phyloP scores from a whole-genome alignment of 37 sponge, comb jelly and placozoan species.

The Axinella damicornis region DNA sequence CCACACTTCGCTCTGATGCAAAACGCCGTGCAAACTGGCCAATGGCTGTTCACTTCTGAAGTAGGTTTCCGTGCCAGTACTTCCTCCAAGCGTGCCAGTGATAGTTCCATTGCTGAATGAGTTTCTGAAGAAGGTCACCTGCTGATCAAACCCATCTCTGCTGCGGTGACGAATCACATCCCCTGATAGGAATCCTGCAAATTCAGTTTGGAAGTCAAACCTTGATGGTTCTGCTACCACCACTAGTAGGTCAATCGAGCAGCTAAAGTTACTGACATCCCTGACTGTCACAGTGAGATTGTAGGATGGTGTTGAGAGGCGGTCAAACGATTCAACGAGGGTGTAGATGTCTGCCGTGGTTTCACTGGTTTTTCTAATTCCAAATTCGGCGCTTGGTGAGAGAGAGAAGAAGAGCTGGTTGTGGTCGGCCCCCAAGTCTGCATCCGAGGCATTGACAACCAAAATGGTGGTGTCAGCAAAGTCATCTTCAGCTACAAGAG shows the following conservation, averaged over 20 bases:
- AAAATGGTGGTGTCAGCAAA: constrained; percentile 32
- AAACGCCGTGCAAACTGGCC: neutral
- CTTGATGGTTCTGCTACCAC: constrained; percentile 47
- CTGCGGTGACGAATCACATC: neutral
- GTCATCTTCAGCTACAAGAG: constrained; percentile 47
- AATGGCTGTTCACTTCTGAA: neutral
- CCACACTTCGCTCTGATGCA: constrained; percentile 24
- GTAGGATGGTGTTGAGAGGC: constrained; percentile 3
- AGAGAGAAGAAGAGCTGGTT: constrained; percentile 49
- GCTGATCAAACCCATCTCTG: constrained; percentile 14
- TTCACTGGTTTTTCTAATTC: constrained; percentile 39
- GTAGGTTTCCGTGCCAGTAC: neutral
- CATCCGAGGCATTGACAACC: constrained; percentile 61
- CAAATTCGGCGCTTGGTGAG: constrained; percentile 9
- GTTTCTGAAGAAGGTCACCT: constrained; percentile 34
- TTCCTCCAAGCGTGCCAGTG: constrained; percentile 15
- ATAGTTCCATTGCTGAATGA: constrained; percentile 16
- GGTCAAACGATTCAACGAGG: constrained; percentile 21
- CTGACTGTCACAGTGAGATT: constrained; percentile 36
- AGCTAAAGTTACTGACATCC: constrained; percentile 25
- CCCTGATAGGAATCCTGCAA: constrained; percentile 36
- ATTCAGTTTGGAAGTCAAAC: constrained; percentile 15
- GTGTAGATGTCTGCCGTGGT: constrained; percentile 44
- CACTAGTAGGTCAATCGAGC: constrained; percentile 25
- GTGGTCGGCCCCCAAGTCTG: constrained; percentile 64